Evolutionary conservation across 2,888 invertebrate genomes (phyloP), one percentile per base, ranked within the genome.

Genomic region (Habrosyne pyritoides): DNA sequence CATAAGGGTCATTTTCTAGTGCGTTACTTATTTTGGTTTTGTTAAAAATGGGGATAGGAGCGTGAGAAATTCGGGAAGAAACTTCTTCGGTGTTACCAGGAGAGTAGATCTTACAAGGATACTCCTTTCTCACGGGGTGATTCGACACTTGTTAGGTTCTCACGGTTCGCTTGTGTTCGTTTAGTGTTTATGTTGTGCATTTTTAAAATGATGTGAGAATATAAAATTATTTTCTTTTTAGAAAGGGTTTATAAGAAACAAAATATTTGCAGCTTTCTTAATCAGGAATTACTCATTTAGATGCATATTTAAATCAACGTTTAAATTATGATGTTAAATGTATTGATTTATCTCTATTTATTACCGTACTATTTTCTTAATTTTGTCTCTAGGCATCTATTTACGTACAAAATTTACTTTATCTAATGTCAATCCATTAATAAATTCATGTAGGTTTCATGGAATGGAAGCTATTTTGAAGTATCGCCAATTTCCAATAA

Each of bases 41-140:
- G 79, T 82, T 83, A 83, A 83, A 85, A 86, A 76, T 72, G 81
- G 81, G n/a, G 79, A 81, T 83, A 78, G 69, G 82, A 91, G 83
- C 91, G 92, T 92, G 92, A 92, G 92, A 92, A 92, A 88, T 91
- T 91, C 88, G 87, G 91, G 90, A 90, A 88, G 84, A 84, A 89
- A 90, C 87, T 87, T 89, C 91, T 92, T 90, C 86, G 79, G 75
- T 75, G 66, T 55, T 87, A 92, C 91, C 75, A 91, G 91, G 92
- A 74, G 57, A 55, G 54, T 83, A 91, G 84, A 68, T 62, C 60
- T 6, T 54, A 51, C 28, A 53, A 77, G 73, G 82, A 83, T 69
- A 61, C 75, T 28, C 59, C 52, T 73, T 86, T 87, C 88, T 83
- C 88, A 87, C 86, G 87, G 69, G 76, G 55, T 64, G 33, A 33